These are phyloP conservation scores for Ammospiza maritima DNA, from an alignment of 2,797 vertebrate genomes.

Conservation along the genomic window DNA sequence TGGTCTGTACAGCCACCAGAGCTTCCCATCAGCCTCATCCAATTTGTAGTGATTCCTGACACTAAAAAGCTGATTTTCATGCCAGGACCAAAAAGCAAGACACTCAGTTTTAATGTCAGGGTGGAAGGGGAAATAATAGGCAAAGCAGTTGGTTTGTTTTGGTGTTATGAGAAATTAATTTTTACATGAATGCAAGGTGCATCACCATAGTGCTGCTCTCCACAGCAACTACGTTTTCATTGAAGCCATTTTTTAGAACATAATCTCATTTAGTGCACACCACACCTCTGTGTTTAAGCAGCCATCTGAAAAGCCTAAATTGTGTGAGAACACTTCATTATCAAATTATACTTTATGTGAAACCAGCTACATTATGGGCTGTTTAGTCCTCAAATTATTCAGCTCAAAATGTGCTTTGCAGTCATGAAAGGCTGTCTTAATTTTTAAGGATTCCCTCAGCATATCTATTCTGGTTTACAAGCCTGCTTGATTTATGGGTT, in stretches of 20 bases:
- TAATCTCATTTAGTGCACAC: neutral
- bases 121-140: neutral
- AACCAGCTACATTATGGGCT: constrained; percentile 16
- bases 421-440: constrained; percentile 14
- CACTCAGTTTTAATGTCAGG: neutral
- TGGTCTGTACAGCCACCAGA: neutral
- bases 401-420: constrained; percentile 25
- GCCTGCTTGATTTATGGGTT: neutral
- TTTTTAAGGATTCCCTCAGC: constrained; percentile 25
- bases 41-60: neutral
- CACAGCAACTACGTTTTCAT: neutral
- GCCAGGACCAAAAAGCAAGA: neutral
- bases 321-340: constrained; percentile 30
- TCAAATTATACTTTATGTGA: constrained; percentile 47
- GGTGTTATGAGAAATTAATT: neutral
- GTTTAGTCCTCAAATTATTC: constrained; percentile 37
- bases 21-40: neutral
- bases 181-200: neutral
- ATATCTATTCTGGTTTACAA: neutral
- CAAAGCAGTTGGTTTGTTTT: neutral
- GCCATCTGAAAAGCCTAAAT: constrained; percentile 34
- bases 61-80: neutral
- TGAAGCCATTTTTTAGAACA: neutral
- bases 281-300: constrained; percentile 31
- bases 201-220: neutral